These are phyloP conservation scores for Lycopodina hypogea DNA, from an alignment of 37 sponge, comb jelly and placozoan species.

Conservation along the genomic window DNA sequence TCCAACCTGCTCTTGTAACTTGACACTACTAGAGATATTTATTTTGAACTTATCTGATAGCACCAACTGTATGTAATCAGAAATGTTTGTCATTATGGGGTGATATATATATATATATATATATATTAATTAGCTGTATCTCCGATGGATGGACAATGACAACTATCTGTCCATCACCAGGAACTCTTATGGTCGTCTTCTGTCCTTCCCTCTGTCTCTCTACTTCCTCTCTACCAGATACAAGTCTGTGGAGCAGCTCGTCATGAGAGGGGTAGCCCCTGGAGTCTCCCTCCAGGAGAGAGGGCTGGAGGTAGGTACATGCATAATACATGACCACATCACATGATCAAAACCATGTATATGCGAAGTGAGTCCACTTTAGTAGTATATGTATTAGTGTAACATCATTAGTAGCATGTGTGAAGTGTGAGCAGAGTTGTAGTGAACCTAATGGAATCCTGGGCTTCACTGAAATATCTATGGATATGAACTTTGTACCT, in stretches of 20 bases:
- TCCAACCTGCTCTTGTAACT: constrained; percentile 54
- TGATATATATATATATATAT: neutral
- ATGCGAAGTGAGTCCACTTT: neutral
- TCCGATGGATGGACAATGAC: constrained; percentile 55
- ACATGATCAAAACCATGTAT: too few relatives aligned
- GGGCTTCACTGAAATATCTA: too few relatives aligned
- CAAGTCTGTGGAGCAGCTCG: neutral
- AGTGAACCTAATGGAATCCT: too few relatives aligned
- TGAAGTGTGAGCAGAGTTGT: too few relatives aligned
- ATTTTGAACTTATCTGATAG: too few relatives aligned
- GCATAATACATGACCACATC: too few relatives aligned
- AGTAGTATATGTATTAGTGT: too few relatives aligned
- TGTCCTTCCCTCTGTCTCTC: constrained; percentile 48
- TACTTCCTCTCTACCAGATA: constrained; percentile 33
- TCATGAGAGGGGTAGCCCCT: constrained; percentile 39
- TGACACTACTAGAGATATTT: too few relatives aligned
- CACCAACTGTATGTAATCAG: too few relatives aligned
- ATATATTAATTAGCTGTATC: constrained; percentile 31
- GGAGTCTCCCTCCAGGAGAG: constrained; percentile 34
- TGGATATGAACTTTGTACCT: too few relatives aligned
- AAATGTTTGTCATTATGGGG: too few relatives aligned
- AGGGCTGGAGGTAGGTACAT: constrained; percentile 44
- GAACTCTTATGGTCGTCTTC: constrained; percentile 20
- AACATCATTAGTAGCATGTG: too few relatives aligned
- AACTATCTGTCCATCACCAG: constrained; percentile 59